Percentiles rank a stretch among this genome's conserved stretches.
phyloP scores from a whole-genome alignment of 2,888 invertebrate genomes.

The Amorpha juglandis region DNA sequence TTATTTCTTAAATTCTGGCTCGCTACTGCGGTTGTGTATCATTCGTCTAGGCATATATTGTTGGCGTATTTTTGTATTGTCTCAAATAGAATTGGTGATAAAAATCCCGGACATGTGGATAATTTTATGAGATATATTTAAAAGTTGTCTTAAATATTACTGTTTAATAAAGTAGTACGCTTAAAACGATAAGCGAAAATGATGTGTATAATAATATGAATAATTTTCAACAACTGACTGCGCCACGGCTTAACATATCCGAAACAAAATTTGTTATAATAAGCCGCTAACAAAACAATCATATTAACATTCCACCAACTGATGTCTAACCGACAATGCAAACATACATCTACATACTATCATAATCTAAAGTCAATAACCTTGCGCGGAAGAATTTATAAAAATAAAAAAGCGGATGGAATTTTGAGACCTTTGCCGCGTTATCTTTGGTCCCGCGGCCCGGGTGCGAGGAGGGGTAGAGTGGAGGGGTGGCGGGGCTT shows the following conservation, averaged over 20 bases:
- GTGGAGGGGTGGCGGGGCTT: slow-evolving; percentile 45
- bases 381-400: slow-evolving; percentile 44
- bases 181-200: no score
- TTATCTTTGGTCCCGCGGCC: slow-evolving; percentile 37
- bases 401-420: slow-evolving; percentile 47
- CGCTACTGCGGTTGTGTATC: neutral
- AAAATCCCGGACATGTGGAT: no score
- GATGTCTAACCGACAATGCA: slow-evolving; percentile 14
- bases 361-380: slow-evolving; percentile 45
- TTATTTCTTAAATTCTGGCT: slow-evolving; percentile 1
- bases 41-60: neutral
- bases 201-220: no score
- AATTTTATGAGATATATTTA: no score
- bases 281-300: slow-evolving; percentile 1
- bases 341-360: slow-evolving; percentile 20
- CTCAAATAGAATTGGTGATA: no score
- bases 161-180: no score
- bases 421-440: slow-evolving; percentile 53
- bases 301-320: slow-evolving; percentile 2
- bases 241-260: neutral
- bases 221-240: no score
- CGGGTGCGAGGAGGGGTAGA: slow-evolving; percentile 38
- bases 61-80: neutral
- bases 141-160: no score
- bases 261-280: neutral